A percentile compares a stretch with the other conserved stretches of the same genome.
Evolutionary conservation across 2,888 invertebrate species (phyloP).

Genomic region (Aromia moschata): DNA sequence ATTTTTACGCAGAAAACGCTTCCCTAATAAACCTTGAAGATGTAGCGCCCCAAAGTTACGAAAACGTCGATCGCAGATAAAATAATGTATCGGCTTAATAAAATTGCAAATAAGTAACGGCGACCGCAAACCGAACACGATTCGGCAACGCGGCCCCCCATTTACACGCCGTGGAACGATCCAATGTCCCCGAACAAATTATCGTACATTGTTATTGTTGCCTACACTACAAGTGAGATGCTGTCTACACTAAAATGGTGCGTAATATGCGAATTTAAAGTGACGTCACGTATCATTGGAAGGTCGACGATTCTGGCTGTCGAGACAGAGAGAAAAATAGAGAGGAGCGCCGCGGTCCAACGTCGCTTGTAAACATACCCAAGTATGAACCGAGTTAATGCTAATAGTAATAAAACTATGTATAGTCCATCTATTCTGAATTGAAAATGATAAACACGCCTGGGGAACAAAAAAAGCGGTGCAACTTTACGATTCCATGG

Average conservation of each 20-base stretch:
- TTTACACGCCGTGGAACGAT: background rate
- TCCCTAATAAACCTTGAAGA: too few species aligned
- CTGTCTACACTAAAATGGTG: conserved; percentile 34
- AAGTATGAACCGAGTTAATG: background rate
- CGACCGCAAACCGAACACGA: background rate
- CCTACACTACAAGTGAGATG: too few species aligned
- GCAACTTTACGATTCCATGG: too few species aligned
- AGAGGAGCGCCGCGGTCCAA: background rate
- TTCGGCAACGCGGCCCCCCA: background rate
- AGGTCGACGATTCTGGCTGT: conserved; percentile 37
- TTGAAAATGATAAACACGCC: too few species aligned
- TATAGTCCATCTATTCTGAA: too few species aligned
- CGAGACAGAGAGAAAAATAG: background rate
- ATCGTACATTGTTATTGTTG: background rate
- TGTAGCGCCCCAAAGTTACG: too few species aligned
- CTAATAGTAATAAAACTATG: too few species aligned
- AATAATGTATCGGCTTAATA: too few species aligned
- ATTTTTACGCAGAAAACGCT: too few species aligned
- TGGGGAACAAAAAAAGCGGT: too few species aligned
- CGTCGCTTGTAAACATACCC: background rate
- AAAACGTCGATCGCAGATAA: background rate
- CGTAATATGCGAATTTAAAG: conserved; percentile 32
- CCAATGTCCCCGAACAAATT: background rate
- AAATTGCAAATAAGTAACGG: too few species aligned
- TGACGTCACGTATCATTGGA: conserved; percentile 42